Evolutionary conservation across 2,888 invertebrate genomes (phyloP).

Genomic region (Malthinus seriepunctatus): DNA sequence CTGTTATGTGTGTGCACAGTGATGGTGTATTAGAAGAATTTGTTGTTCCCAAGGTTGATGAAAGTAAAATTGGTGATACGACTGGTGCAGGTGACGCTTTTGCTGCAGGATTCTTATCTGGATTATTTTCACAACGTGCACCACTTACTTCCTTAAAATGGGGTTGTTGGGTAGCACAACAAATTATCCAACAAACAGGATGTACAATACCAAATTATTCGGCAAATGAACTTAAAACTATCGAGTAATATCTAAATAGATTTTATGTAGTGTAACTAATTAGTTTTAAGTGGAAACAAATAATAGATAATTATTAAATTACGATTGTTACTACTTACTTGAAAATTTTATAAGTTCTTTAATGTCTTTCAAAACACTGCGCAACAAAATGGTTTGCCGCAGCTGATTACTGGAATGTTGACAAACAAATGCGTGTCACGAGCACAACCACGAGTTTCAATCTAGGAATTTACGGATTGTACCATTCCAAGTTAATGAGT

Average conservation of each 20-base stretch:
- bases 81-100: conserved; percentile 66
- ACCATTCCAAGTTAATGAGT: too few relatives aligned
- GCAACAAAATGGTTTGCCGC: too few relatives aligned
- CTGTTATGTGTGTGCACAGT: conserved; percentile 56
- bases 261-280: too few relatives aligned
- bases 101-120: conserved; percentile 62
- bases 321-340: too few relatives aligned
- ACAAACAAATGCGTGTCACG: too few relatives aligned
- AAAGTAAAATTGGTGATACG: conserved; percentile 57
- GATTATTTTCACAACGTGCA: conserved; percentile 51
- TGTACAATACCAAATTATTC: conserved; percentile 52
- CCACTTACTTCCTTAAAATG: conserved; percentile 54
- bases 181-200: conserved; percentile 57
- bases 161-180: conserved; percentile 54
- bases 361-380: too few relatives aligned
- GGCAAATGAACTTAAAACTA: conserved; percentile 3
- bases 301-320: too few relatives aligned
- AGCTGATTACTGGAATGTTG: too few relatives aligned
- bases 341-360: too few relatives aligned
- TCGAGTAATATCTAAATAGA: not conserved
- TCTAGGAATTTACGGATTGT: too few relatives aligned
- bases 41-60: conserved; percentile 51
- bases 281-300: too few relatives aligned
- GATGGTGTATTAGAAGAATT: conserved; percentile 35
- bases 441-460: too few relatives aligned